Base-by-base conservation (phyloP, 2,888 invertebrate genomes). In the Cataglyphis cursor region DNA sequence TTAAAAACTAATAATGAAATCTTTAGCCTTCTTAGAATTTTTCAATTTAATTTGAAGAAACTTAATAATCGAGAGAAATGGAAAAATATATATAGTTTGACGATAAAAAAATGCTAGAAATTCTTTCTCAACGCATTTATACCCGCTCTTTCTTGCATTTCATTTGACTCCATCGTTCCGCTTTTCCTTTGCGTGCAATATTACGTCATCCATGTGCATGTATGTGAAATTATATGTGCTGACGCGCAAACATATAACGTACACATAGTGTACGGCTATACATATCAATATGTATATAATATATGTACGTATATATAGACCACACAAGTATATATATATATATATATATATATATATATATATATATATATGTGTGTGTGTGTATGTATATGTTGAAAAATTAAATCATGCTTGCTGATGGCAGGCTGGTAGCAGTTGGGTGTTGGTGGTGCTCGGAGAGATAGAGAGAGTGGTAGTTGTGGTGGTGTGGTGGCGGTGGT, bases 391-490 rank as follows among this genome's bases (percentile, higher is more conserved):
- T 85, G 81, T 86, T 72, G 85, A 88, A 91, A 92, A 92, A 92
- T 91, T 89, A 92, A 92, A 84, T 91, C 93, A 94, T 94, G 94
- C 94, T 94, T 94, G 94, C 93, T 93, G 93, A 93, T 93, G 59
- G 76, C 76, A 93, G 93, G 92, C 93, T 94, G 92, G 90, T 92
- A 93, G 93, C 94, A 92, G 88, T 94, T 90, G 93, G 93, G 93
- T 94, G 94, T 94, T 93, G 92, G 92, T 93, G 92, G 93, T 94
- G 94, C 94, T 94, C 94, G 94, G 93, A 94, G 93, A 94, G 93
- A 75, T 75, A 64, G 72, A 62, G 8, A 38, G 93, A 92, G 90
- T 87, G 83, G 90, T 89, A 82, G 85, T 89, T 74, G 82, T 68
- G 73, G 82, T 88, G 68, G 82, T 88, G 68, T 75, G 57, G 76